These are phyloP conservation scores for Drosophila sp. DNA, from an alignment of 1,140 invertebrate genomes.

Conservation along the genomic window DNA sequence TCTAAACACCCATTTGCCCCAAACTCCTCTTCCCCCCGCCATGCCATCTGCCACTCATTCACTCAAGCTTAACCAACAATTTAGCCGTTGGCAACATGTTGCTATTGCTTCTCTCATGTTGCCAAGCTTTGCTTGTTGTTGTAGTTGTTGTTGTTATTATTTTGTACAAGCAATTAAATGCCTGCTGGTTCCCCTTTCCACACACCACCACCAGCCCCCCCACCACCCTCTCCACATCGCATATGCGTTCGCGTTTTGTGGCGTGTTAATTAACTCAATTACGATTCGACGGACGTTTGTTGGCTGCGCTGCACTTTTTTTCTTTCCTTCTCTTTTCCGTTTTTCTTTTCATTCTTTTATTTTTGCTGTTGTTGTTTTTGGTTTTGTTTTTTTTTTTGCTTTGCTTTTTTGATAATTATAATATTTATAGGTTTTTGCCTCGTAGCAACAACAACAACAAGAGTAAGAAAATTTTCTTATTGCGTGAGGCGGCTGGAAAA, in stretches of 20 bases:
- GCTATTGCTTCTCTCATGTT: constrained; percentile 36
- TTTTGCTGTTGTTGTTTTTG: background rate
- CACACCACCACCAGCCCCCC: background rate
- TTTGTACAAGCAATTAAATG: constrained; percentile 79
- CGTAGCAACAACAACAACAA: constrained; percentile 21
- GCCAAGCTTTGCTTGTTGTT: constrained; percentile 23
- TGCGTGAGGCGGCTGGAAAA: constrained; percentile 58
- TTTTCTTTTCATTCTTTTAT: background rate
- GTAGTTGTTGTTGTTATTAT: constrained; percentile 59
- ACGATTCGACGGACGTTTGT: constrained; percentile 54
- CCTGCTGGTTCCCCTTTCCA: constrained; percentile 41
- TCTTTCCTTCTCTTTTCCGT: too few species aligned
- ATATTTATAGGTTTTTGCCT: constrained; percentile 67
- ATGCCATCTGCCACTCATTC: background rate
- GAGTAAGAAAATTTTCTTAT: constrained; percentile 62
- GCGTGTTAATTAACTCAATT: constrained; percentile 81
- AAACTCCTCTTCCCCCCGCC: too few species aligned
- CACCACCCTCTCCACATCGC: constrained; percentile 1
- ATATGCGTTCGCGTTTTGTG: constrained; percentile 74
- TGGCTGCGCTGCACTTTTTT: constrained; percentile 46
- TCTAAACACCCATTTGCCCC: background rate
- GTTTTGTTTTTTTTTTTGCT: background rate
- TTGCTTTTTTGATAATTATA: constrained; percentile 75
- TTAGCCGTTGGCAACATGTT: constrained; percentile 52
- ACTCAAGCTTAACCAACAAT: constrained; percentile 11